Evolutionary conservation across 2,113 vertebrate species (phyloP).

Genomic region (Nycticorax nycticorax): DNA sequence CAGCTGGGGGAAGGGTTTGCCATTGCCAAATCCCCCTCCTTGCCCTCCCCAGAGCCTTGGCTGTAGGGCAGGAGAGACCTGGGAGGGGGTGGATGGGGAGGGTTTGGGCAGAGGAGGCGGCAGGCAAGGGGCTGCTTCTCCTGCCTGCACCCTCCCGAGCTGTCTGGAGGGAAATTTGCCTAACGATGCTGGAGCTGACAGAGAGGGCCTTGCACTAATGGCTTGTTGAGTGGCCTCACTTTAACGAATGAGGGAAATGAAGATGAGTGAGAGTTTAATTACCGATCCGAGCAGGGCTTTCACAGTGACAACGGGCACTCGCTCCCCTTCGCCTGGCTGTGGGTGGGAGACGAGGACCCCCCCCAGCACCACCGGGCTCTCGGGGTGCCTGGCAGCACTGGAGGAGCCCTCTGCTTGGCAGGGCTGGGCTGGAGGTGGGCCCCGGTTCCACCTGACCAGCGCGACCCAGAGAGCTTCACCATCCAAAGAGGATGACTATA

Average conservation of each 20-base stretch:
- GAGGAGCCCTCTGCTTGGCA: not conserved
- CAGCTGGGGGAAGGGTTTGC: not conserved
- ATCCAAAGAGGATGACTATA: not conserved
- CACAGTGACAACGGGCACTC: rapidly evolving
- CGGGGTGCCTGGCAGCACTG: not conserved
- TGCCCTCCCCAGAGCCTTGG: not conserved
- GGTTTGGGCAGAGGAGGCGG: not conserved
- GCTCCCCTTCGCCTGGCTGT: not conserved
- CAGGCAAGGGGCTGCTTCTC: not conserved
- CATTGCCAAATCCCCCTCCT: not conserved
- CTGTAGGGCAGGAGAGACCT: not conserved
- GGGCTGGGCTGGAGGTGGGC: not conserved
- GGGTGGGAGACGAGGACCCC: not conserved
- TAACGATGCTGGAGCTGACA: not conserved
- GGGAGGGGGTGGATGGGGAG: not conserved
- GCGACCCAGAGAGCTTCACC: not conserved
- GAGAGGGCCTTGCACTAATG: slow-evolving; percentile 3
- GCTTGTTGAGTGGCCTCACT: slow-evolving; percentile 53
- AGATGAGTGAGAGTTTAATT: slow-evolving; percentile 64
- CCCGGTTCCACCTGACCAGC: not conserved
- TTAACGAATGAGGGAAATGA: slow-evolving; percentile 45
- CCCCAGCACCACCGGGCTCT: not conserved
- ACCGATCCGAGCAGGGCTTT: not conserved
- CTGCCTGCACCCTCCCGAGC: not conserved
- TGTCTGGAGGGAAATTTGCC: not conserved